Percentiles rank a stretch among this genome's conserved stretches.
Evolutionary conservation across 2,797 vertebrate genomes (phyloP).

Genomic region (Halcyon chelicuti): DNA sequence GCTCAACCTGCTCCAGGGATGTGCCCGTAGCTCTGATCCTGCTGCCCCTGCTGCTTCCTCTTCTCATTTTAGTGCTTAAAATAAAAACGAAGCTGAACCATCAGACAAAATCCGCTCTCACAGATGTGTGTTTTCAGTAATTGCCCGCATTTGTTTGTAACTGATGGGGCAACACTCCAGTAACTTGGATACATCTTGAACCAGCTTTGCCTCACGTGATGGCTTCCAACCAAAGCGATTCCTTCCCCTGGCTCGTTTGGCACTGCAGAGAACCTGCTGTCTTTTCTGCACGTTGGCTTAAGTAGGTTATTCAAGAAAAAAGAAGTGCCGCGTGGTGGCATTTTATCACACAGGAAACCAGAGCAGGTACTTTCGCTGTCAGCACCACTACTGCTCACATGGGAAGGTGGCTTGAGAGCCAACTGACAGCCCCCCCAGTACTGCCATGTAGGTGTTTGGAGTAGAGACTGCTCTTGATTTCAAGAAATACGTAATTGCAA

Average conservation of each 20-base stretch:
- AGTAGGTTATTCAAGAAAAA: not conserved
- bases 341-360: not conserved
- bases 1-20: accelerated
- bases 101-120: not conserved
- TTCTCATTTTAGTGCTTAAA: not conserved
- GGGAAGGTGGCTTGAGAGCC: not conserved
- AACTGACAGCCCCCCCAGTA: not conserved
- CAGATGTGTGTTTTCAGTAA: not conserved
- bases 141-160: not conserved
- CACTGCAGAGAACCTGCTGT: not conserved
- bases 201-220: not conserved
- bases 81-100: not conserved
- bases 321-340: not conserved
- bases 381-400: not conserved
- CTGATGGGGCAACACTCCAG: not conserved
- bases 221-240: not conserved
- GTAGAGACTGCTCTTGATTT: not conserved
- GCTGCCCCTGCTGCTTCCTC: not conserved
- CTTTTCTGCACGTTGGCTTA: not conserved
- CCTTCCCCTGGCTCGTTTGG: not conserved
- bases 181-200: not conserved
- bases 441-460: not conserved
- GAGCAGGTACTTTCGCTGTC: not conserved
- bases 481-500: not conserved
- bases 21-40: accelerated